phyloP scores from a whole-genome alignment of 2,888 invertebrate species.

The Leucophenga montana region DNA sequence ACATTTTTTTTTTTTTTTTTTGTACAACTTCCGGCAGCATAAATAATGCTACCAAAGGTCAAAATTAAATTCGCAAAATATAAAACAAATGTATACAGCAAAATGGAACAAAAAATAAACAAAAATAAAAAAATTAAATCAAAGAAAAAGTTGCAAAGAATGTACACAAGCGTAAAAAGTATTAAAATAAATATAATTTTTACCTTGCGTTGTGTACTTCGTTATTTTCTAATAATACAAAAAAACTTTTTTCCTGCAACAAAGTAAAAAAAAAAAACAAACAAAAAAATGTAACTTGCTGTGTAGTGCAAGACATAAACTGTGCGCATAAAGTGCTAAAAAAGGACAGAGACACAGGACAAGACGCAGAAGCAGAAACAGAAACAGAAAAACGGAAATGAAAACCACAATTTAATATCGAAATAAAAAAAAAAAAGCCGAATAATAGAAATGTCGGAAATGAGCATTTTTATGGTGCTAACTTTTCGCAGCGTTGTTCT shows the following conservation, averaged over 20 bases:
- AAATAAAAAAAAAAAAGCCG: slow-evolving; percentile 38
- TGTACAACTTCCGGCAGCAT: background rate
- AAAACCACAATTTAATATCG: slow-evolving; percentile 52
- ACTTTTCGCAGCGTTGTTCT: slow-evolving; percentile 29
- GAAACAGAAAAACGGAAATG: slow-evolving; percentile 40
- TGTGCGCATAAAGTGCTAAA: background rate
- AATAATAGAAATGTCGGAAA: slow-evolving; percentile 47
- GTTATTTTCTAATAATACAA: background rate
- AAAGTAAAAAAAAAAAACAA: slow-evolving; percentile 26
- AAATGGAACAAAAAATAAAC: background rate
- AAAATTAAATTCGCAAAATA: background rate
- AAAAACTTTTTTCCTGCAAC: slow-evolving; percentile 2
- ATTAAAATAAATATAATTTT: slow-evolving; percentile 48
- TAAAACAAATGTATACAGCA: background rate
- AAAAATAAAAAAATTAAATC: slow-evolving; percentile 1
- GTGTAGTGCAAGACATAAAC: too few species aligned
- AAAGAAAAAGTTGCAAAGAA: slow-evolving; percentile 16
- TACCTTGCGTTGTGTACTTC: slow-evolving; percentile 32
- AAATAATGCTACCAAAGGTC: slow-evolving; percentile 10
- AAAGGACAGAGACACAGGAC: too few species aligned
- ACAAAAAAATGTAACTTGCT: slow-evolving; percentile 17
- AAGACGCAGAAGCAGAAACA: background rate
- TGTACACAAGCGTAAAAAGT: slow-evolving; percentile 13
- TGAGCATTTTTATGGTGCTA: slow-evolving; percentile 51
- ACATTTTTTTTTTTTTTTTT: background rate